Base-by-base conservation (phyloP, 2,888 invertebrate species). In the Belgica antarctica region DNA sequence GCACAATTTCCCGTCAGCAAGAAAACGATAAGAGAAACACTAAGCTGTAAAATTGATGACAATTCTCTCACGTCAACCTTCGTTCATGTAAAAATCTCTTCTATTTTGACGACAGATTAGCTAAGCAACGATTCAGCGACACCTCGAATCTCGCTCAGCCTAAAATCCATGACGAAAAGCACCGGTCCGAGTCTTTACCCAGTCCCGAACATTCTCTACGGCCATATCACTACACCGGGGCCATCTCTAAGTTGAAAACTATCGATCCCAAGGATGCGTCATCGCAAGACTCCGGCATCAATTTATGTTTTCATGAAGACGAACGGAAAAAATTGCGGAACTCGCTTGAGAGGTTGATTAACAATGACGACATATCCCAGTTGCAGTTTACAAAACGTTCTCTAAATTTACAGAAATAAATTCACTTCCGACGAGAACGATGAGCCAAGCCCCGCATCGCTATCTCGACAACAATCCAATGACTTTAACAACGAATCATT, bases 201-300 rank as follows among this genome's bases (percentile, higher is more conserved):
- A 68, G 74, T 10, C 73, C 74, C 19, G 71, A 72, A 72, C 72
- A 36, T 70, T 72, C 1, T 27, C n/a, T 59, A 10, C 68, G 73
- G 72, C 46, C 73, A 72, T 15, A 19, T 22, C 52, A 52, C 12
- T 73, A 73, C 57, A 74, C 74, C 4, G 75, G 75, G 22, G 72
- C 75, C 34, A 73, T 73, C 22, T 74, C 75, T 1, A 76, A 75
- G 71, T 17, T 85, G 5, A 68, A 57, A 52, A 22, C 46, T n/a
- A 77, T 80, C 36, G 85, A 84, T 76, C 81, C 84, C 31, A 83
- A 82, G 73, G 71, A 72, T 19, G 72, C 72, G 65, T 71, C 89
- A 75, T 89, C 89, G 3, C 89, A 89, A 77, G 90, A 90, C 76
- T 89, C 89, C 74, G 89, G 89, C 1, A 89, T 90, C 71, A 89